Conservation (phyloP, 2,888 invertebrate genomes). For the Hedychridium roseum region DNA sequence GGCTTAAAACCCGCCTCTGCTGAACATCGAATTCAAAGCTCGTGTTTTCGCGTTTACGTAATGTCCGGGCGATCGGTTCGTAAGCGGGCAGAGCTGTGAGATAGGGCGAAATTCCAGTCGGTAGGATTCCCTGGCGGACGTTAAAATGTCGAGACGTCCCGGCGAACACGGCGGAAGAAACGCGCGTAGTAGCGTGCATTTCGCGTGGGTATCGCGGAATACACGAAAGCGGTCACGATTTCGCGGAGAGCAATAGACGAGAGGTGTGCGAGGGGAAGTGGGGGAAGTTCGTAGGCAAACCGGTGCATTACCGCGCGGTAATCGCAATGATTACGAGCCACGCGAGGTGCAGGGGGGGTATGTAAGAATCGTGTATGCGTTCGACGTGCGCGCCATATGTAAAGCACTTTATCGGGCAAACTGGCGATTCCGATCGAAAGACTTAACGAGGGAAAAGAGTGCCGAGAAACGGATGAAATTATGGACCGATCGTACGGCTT, state of each 20-base stretch:
- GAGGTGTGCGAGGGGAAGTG: slow-evolving; percentile 4
- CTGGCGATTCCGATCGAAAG: slow-evolving; percentile 21
- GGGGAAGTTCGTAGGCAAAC: slow-evolving; percentile 11
- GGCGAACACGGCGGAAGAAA: too few species aligned
- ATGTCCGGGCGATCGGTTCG: too few species aligned
- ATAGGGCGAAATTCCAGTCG: too few species aligned
- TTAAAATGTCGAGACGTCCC: too few species aligned
- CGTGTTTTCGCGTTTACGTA: too few species aligned
- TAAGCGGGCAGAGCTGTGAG: too few species aligned
- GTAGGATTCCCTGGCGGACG: too few species aligned
- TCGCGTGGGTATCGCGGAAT: slow-evolving; percentile 21
- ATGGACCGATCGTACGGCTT: too few species aligned
- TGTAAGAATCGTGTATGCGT: slow-evolving; percentile 37
- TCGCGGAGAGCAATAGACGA: too few species aligned
- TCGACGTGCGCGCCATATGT: slow-evolving; percentile 29
- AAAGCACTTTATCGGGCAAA: slow-evolving; percentile 32
- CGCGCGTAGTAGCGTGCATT: too few species aligned
- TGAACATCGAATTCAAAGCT: too few species aligned
- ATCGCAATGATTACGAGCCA: slow-evolving; percentile 44
- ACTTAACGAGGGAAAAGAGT: slow-evolving; percentile 30
- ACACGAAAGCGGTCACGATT: not conserved
- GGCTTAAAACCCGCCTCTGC: too few species aligned
- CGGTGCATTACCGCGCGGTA: slow-evolving; percentile 34
- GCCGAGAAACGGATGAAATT: slow-evolving; percentile 47
- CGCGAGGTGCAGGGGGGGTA: slow-evolving; percentile 26